Evolutionary conservation across 2,888 invertebrate species (phyloP), one percentile per base, ranked within the genome.

Genomic region (Notodonta dromedarius): DNA sequence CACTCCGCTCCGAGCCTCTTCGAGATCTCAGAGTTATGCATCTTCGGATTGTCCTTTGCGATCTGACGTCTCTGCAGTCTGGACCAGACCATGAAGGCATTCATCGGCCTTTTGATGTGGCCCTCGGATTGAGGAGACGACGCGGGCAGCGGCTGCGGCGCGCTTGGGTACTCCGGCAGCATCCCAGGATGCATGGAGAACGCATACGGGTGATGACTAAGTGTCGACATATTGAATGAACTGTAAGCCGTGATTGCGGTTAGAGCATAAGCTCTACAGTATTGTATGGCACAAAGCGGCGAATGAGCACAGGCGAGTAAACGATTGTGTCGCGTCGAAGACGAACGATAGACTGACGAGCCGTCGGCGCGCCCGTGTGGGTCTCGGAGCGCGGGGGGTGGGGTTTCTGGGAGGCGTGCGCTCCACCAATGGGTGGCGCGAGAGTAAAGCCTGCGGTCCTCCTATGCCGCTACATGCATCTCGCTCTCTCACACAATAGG

Each of bases 11-110:
- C 98, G 54, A 98, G 94, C 13, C 98, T 94, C 85, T 98, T 99
- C 32, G 97, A 98, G 69, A 99, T 98, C 86, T 97, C 97, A 0
- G 97, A 97, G 78, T 97, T 97, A 88, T 97, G 97, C 97, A 97
- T 97, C 88, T 97, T 98, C 76, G 98, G 98, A 85, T 98, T 98
- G 77, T 98, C 98, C 89, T 97, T 95, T 1, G 98, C 98, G 81
- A 99, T 98, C 89, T 98, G 98, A 60, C 98, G 95, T 14, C 98
- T 94, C 87, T 98, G 98, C 51, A 98, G 96, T 52, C 98, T 94
- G 6, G 98, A 98, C 98, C 98, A 98, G 42, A 98, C 98, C 98
- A 99, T 99, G 91, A 99, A 99, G 0, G 99, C 98, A 92, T 99
- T 99, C 99, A 99, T 99, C 3, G 99, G 99, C 24, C 99, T 94